Evolutionary conservation across 2,113 vertebrate genomes (phyloP), one percentile per base, ranked within the genome.

Genomic region (Ammodytes marinus): DNA sequence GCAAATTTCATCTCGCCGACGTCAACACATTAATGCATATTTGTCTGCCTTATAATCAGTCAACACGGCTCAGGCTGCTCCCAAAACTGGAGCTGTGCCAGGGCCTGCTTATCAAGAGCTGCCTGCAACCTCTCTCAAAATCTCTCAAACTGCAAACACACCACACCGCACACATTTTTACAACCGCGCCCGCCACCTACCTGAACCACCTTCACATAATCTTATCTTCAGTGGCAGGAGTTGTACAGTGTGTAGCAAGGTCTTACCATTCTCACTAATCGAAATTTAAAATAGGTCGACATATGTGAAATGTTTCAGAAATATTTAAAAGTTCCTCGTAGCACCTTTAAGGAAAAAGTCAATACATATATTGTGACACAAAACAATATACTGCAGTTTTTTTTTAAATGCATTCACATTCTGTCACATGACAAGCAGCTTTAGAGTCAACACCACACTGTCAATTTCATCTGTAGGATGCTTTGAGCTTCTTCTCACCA

Each of bases 401-500:
- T 45, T 50, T 17, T 52, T 35, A 58, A n/a, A 63, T 54, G 19
- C 45, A 66, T 46, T 69, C 8, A 61, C 43, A 64, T 17, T 8
- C n/a, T 63, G 42, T 71, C 45, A 64, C 43, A 71, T 17, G 45
- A 40, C 3, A 37, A 47, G 37, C 47, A 43, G 49, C 9, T 39
- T 60, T 19, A 12, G 6, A 46, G 55, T 47, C 3, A 6, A 53
- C 37, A 49, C 19, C 13, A 13, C 27, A 9, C 1, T 5, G 17
- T 46, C 9, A 40, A n/a, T 45, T 35, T 14, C 5, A 40, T 45
- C 37, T 43, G 42, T 35, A 4, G 10, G 54, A 13, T 45, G 4
- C 43, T 47, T 27, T 6, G 27, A 8, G 27, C 15, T 59, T 68
- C 94, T 89, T 89, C 27, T 27, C 27, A 99, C 98, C 97, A 97